These are phyloP conservation scores for Dascyllus trimaculatus DNA, from an alignment of 2,113 vertebrate genomes.

Conservation along the genomic window DNA sequence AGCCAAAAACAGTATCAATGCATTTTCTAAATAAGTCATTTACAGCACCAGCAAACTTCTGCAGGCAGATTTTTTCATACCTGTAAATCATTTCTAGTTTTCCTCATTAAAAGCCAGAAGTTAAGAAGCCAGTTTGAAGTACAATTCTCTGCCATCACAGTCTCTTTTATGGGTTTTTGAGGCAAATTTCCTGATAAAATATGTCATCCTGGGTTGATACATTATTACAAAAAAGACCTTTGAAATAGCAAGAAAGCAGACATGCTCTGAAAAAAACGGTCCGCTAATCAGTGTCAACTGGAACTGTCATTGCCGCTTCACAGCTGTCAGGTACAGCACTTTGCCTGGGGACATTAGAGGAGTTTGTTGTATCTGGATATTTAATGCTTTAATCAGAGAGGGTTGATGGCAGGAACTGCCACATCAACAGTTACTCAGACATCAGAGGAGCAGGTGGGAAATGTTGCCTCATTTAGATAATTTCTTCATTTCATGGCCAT, in stretches of 20 bases:
- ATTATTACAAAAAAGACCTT: background rate
- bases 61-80: too few species aligned
- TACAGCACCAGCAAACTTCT: too few species aligned
- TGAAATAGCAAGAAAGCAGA: constrained; percentile 20
- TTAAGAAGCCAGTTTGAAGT: background rate
- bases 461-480: constrained; percentile 58
- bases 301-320: constrained; percentile 44
- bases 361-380: constrained; percentile 46
- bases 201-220: background rate
- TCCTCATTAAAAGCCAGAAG: too few species aligned
- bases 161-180: constrained; percentile 3
- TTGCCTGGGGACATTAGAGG: constrained; percentile 52
- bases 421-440: constrained; percentile 33
- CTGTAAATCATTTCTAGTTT: too few species aligned
- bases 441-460: constrained; percentile 59
- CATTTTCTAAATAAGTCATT: too few species aligned
- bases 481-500: constrained; percentile 61
- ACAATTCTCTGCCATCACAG: background rate
- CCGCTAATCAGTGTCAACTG: constrained; percentile 43
- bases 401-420: constrained; percentile 47
- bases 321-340: constrained; percentile 53
- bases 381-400: constrained; percentile 59
- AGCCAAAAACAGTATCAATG: too few species aligned
- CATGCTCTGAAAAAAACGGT: constrained; percentile 3
- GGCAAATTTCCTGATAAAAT: constrained; percentile 12